These are phyloP conservation scores for Pemphredon lugubris DNA, from an alignment of 2,888 invertebrate genomes.

Conservation along the genomic window DNA sequence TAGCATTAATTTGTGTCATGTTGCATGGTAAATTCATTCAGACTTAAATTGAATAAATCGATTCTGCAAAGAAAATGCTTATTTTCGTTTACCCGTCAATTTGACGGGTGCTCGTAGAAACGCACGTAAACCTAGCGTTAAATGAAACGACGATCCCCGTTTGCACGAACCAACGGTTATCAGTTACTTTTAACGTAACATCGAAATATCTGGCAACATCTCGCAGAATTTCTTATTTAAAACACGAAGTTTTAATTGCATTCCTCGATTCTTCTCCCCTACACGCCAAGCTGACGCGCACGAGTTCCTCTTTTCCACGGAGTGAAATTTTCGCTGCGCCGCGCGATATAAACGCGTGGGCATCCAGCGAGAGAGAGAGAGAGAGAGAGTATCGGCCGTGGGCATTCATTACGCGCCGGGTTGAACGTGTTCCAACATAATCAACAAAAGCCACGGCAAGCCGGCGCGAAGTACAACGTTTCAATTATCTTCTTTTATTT, in stretches of 20 bases:
- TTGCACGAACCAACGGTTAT: conserved; percentile 6
- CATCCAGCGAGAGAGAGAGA: no score
- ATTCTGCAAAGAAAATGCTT: no score
- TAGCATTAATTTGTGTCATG: no score
- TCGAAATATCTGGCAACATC: conserved; percentile 9
- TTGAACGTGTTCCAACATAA: not conserved
- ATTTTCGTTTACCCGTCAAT: no score
- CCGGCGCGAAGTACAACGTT: not conserved
- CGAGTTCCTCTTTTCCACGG: not conserved
- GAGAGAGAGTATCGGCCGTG: not conserved
- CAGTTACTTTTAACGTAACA: conserved; percentile 12
- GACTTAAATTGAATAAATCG: no score
- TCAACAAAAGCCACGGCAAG: not conserved
- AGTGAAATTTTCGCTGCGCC: conserved; percentile 14
- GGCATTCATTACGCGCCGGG: not conserved
- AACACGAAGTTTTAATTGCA: not conserved
- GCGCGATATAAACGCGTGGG: not conserved
- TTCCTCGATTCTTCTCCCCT: no score
- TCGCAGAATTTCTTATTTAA: not conserved
- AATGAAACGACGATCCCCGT: conserved; percentile 37
- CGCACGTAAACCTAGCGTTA: no score
- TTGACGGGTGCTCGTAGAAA: no score
- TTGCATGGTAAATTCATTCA: no score
- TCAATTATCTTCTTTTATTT: conserved; percentile 13
- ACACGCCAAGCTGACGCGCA: no score